A percentile compares a stretch with the other conserved stretches of the same genome.
These are phyloP conservation scores for Ophioninae sp. DNA, from an alignment of 2,888 invertebrate species.

Conservation along the genomic window DNA sequence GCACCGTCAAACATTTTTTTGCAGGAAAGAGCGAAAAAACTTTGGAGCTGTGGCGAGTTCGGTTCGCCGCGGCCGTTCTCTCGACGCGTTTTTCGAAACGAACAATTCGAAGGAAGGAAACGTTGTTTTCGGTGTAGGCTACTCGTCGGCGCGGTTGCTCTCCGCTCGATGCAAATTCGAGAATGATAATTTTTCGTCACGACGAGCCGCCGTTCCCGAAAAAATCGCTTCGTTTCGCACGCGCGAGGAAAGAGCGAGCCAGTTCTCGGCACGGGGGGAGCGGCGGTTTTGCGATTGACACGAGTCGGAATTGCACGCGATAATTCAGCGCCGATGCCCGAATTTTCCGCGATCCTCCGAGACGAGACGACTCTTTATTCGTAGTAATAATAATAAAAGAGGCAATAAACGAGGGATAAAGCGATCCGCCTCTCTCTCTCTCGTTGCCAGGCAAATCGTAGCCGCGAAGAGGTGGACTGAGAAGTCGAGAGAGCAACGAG, in stretches of 20 bases:
- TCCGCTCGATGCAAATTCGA: no score
- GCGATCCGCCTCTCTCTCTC: constrained; percentile 15
- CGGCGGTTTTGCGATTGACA: constrained; percentile 7
- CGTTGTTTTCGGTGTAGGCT: no score
- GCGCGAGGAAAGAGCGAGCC: not conserved
- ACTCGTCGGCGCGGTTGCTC: no score
- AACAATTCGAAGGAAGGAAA: no score
- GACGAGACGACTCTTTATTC: constrained; percentile 16
- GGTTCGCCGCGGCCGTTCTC: not conserved
- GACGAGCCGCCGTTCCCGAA: no score
- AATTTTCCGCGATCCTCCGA: constrained; percentile 46
- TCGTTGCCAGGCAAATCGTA: constrained; percentile 49
- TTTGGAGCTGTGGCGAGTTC: no score
- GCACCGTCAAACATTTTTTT: not conserved
- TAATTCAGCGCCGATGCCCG: constrained; percentile 54
- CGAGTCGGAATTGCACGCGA: constrained; percentile 14
- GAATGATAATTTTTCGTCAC: no score
- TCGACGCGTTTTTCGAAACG: not conserved
- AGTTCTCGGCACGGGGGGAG: constrained; percentile 40
- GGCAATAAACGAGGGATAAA: constrained; percentile 6
- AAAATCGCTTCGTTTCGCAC: not conserved
- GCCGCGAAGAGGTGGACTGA: constrained; percentile 32
- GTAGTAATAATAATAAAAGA: not conserved
- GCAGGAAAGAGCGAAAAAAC: no score
- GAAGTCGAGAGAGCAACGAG: constrained; percentile 2